Evolutionary conservation across 2,113 vertebrate species (phyloP).

Genomic region (Otolemur garnettii): DNA sequence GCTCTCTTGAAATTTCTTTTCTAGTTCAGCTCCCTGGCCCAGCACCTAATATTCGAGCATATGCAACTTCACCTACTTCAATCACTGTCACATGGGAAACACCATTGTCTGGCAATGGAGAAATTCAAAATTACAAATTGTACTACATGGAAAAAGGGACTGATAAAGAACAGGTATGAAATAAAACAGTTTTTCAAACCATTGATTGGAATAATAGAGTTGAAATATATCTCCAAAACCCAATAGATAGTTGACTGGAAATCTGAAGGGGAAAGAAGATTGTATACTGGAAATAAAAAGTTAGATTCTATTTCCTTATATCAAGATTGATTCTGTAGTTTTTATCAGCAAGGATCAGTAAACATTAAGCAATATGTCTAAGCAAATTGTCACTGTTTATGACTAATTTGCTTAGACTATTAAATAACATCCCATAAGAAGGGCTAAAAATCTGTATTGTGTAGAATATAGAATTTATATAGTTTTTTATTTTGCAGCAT

Average conservation of each 20-base stretch:
- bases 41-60: slow-evolving; percentile 94
- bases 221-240: slow-evolving; percentile 49
- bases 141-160: slow-evolving; percentile 96
- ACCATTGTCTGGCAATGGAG: slow-evolving; percentile 95
- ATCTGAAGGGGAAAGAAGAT: background rate
- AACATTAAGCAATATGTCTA: slow-evolving; percentile 6
- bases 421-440: slow-evolving; percentile 47
- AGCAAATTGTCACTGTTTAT: slow-evolving; percentile 11
- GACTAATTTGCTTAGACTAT: slow-evolving; percentile 40
- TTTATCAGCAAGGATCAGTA: slow-evolving; percentile 39
- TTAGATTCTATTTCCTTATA: slow-evolving; percentile 40
- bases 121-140: slow-evolving; percentile 97
- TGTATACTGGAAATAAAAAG: background rate
- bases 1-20: slow-evolving; percentile 65
- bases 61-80: slow-evolving; percentile 90
- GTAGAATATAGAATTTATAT: slow-evolving; percentile 7
- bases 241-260: background rate
- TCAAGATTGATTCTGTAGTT: slow-evolving; percentile 36
- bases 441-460: background rate
- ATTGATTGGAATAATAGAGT: slow-evolving; percentile 27
- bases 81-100: slow-evolving; percentile 94
- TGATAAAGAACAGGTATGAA: slow-evolving; percentile 93
- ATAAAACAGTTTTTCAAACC: background rate
- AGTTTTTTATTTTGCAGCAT: background rate
- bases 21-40: slow-evolving; percentile 98